Base-by-base conservation (phyloP, 2,888 invertebrate genomes). In the Neoitamus cyanurus region DNA sequence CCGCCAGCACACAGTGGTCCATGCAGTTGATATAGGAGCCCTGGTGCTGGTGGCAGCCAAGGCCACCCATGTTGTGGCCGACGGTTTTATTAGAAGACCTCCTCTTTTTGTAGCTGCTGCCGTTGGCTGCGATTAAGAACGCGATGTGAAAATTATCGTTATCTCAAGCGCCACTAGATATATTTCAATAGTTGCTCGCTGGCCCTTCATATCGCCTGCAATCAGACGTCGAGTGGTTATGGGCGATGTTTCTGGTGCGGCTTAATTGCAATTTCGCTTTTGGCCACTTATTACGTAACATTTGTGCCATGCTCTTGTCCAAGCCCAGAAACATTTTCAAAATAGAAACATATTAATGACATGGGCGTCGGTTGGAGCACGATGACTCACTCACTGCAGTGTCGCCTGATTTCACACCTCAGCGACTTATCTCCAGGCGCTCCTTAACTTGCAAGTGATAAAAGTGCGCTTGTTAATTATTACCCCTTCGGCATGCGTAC, bases 81-180 rank as follows among this genome's bases (percentile, higher is more conserved):
- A 9, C 58, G 36, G 58, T 25, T 78, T 78, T 75, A 75, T 78
- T 77, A 46, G 77, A 77, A 28, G 25, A 11, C 25, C 42, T 46
- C 58, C 42, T 31, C 78, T 1, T 15, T 28, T 48, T 6, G 11
- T 30, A 5, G 37, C n/a, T 36, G 25, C 15, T 36, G 34, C 20
- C 13, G 37, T 9, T 78, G n/a, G 77, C 42, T 7, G 78, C 25
- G 37, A 75, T 25, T 75, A 25, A 42, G 37, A 78, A 78, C 46
- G 42, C 20, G 3, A 48, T 48, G 58, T 28, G 58, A 78, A 78
- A 31, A 58, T 78, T 48, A 78, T 78, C 78, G 48, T 78, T 15
- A 78, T 58, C 48, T 78, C 30, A 30, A 78, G 78, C 78, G 78
- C 78, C 78, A 78, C 78, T 78, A 78, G 78, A 78, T 78, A 20